phyloP scores from a whole-genome alignment of 1,140 invertebrate species.

The Drosophila pachea region DNA sequence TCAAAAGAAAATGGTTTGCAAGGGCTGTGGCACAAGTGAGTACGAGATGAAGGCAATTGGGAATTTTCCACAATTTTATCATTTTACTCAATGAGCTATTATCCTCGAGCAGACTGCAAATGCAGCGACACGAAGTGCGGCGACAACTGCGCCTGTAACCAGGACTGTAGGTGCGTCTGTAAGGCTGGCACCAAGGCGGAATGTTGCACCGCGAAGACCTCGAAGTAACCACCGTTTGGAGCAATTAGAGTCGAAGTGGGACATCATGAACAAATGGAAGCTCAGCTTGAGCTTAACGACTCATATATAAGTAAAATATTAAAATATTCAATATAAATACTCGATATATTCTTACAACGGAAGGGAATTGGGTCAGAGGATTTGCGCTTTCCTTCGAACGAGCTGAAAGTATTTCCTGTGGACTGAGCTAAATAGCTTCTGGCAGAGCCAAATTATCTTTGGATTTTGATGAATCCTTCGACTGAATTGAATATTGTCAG shows the following conservation, averaged over 20 bases:
- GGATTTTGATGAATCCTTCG: too few relatives aligned
- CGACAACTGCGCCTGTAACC: constrained; percentile 57
- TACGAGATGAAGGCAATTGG: constrained; percentile 1
- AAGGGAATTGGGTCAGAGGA: too few relatives aligned
- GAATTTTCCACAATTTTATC: not conserved
- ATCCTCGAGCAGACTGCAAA: constrained; percentile 51
- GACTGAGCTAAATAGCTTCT: too few relatives aligned
- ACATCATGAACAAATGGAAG: not conserved
- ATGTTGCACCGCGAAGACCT: constrained; percentile 53
- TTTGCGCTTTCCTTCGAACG: too few relatives aligned
- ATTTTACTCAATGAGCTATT: not conserved
- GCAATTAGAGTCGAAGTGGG: not conserved
- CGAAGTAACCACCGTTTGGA: not conserved
- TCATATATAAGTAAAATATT: too few relatives aligned
- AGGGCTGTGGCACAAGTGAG: constrained; percentile 60
- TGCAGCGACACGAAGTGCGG: constrained; percentile 60
- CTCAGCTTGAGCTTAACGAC: too few relatives aligned
- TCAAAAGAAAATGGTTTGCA: constrained; percentile 57
- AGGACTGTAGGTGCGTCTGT: constrained; percentile 61
- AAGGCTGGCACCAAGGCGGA: constrained; percentile 59
- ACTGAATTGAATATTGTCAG: too few relatives aligned
- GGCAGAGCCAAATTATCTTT: too few relatives aligned
- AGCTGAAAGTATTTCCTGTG: too few relatives aligned
- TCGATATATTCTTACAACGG: too few relatives aligned
- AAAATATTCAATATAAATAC: too few relatives aligned